A percentile compares a stretch with the other conserved stretches of the same genome.
phyloP scores from a whole-genome alignment of 2,113 vertebrate genomes.

The Nerophis ophidion region DNA sequence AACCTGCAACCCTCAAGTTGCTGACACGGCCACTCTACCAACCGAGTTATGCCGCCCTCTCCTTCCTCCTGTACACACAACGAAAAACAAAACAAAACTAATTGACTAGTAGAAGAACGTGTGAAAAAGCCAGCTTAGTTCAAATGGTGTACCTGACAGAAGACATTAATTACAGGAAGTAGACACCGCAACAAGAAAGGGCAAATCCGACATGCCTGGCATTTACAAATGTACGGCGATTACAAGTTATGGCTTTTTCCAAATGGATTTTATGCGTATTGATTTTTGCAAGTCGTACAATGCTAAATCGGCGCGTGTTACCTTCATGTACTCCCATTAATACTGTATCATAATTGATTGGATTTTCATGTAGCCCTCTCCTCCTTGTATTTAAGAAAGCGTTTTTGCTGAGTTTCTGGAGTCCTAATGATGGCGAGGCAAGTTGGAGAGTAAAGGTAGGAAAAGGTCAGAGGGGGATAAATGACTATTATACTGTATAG shows the following conservation, averaged over 20 bases:
- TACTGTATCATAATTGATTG: conserved; percentile 2
- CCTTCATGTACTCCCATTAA: conserved; percentile 3
- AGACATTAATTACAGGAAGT: background rate
- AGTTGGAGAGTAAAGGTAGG: conserved; percentile 51
- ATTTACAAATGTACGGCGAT: background rate
- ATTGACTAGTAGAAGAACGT: background rate
- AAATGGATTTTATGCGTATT: conserved; percentile 7
- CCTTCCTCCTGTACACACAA: too few species aligned
- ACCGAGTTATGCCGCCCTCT: too few species aligned
- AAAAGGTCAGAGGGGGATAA: conserved; percentile 51
- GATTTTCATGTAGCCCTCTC: background rate
- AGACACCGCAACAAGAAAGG: background rate
- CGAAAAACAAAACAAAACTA: too few species aligned
- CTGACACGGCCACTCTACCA: too few species aligned
- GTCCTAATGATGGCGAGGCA: conserved; percentile 50
- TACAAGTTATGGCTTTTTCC: background rate
- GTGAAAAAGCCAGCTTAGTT: background rate
- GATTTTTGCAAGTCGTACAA: background rate
- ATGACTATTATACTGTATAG: conserved; percentile 44
- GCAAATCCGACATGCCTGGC: background rate
- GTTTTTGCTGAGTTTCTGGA: conserved; percentile 18
- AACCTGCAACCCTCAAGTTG: too few species aligned
- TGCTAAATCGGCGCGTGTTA: background rate
- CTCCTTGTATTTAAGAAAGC: conserved; percentile 14
- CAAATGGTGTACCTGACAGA: background rate